Evolutionary conservation across 1,140 invertebrate species (phyloP), one percentile per base, ranked within the genome.

Genomic region (Cylas formicarius): DNA sequence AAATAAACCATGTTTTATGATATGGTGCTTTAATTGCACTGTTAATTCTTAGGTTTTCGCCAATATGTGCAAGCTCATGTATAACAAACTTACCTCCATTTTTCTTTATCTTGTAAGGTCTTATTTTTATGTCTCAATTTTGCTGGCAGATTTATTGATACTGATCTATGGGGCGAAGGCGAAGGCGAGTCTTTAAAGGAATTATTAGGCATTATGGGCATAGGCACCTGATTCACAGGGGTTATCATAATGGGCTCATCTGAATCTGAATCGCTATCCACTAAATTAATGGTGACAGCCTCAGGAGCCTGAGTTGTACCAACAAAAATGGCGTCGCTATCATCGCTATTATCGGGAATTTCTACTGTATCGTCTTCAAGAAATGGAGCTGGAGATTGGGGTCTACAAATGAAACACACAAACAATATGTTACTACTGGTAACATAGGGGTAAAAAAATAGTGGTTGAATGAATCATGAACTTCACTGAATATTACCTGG

Each of bases 321-420:
- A 5, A 54, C 47, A 22, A 62, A 49, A 6, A 63, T 60, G 1
- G 62, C 61, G 42, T 63, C 61, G 17, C 58, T 60, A 38, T 63
- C 57, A 32, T 53, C 34, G 31, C 52, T 52, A 19, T 42, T 49
- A 20, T 48, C 46, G 10, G 32, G 32, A 10, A 48, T 34, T 32
- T 48, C 46, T 17, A 48, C 46, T 19, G 46, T 43, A n/a, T 48
- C 46, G 27, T 48, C 45, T 21, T 37, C 40, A 27, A 48, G 22
- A 41, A 36, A 46, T 24, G 45, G 48, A 38, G 46, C 24, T 27
- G 48, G 52, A 35, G 37, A 57, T 20, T 34, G 17, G 1, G 53
- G 43, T 24, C 48, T 44, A 45, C n/a, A 31, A 36, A 29, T 36
- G 20, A 41, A 26, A 13, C 2, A 17, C 19, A 14, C 43, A 27